Base-by-base conservation (phyloP, 2,113 vertebrate genomes). In the Limanda limanda region DNA sequence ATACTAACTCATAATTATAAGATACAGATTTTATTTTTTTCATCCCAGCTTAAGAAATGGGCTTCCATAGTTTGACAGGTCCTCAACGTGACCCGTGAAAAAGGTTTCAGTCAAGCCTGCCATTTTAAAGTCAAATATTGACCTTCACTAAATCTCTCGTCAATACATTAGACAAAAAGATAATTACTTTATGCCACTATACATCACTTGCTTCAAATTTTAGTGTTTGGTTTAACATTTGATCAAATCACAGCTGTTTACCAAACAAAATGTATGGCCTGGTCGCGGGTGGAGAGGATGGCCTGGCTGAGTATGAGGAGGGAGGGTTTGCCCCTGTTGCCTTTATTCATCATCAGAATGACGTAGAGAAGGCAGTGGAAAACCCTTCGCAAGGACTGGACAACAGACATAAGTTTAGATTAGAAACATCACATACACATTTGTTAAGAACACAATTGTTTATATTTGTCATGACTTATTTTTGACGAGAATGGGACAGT, bases 181-280 rank as follows among this genome's bases (percentile, higher is more conserved):
- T 12, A 11, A 8, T 12, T 3, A 60, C 8, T 37, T 35, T 11
- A 35, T n/a, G 58, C 31, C 45, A 48, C 17, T 18, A 48, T 18
- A 5, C 17, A 35, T 61, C 59, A 37, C 59, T 61, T n/a, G 17
- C 8, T 35, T 60, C 2, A 18, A 14, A 45, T 18, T 69, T 0
- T 23, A 56, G 11, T 18, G 15, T 13, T 61, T 55, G 18, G 9
- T 9, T 21, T 23, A 48, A 70, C 31, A 37, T 23, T 15, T 2
- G 23, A 52, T 54, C 7, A n/a, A n/a, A 20, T 51, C 18, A 56
- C 35, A 73, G 25, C 1, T 3, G 27, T 45, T 94, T 84, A 99
- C 98, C 97, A 96, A 86, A 99, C 94, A 89, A 99, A 99, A 12
- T 79, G 90, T 31, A 99, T 12, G 60, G 97, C 95, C 68, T 94